Evolutionary conservation across 2,797 vertebrate species (phyloP), one percentile per base, ranked within the genome.

Genomic region (Melanotaenia maccullochi): DNA sequence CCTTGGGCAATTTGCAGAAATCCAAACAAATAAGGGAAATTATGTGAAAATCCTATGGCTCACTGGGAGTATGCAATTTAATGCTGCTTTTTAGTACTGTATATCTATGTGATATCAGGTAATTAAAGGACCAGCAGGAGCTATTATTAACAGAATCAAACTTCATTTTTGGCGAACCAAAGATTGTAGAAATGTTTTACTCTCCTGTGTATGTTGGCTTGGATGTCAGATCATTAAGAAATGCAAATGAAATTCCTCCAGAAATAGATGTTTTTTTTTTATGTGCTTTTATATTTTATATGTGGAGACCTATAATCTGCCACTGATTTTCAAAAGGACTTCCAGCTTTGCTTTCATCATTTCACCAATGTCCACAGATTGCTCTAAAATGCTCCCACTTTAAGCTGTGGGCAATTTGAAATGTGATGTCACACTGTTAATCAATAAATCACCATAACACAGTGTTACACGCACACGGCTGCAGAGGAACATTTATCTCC

Each of bases 371-470:
- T 49, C 60, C 66, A 54, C 60, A 36, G 49, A 84, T 84, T 82
- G 64, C 74, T 71, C 38, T 25, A 20, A 85, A 84, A 86, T 70
- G 35, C 62, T 28, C 55, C 4, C 5, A 2, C 9, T 20, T 67
- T 85, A 82, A 87, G 78, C 81, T 81, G 65, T 71, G 61, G 79
- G 75, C 75, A 87, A 87, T 85, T 86, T 69, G 44, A 70, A 24
- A 14, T 9, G 5, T 24, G 54, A 85, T 82, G 87, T 86, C 87
- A 84, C 78, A 66, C 66, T 60, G 60, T 71, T 75, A 66, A 77
- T 86, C 65, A 68, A 85, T 90, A 91, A 90, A 84, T 84, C 87
- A 64, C 79, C n/a, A 63, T 68, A 84, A 83, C 71, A 14, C 40
- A 5, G 58, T 32, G 78, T 83, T 73, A 81, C 79, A 79, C 22